Base-by-base conservation (phyloP, 2,113 vertebrate species). In the Ptilorrhoa leucosticta region DNA sequence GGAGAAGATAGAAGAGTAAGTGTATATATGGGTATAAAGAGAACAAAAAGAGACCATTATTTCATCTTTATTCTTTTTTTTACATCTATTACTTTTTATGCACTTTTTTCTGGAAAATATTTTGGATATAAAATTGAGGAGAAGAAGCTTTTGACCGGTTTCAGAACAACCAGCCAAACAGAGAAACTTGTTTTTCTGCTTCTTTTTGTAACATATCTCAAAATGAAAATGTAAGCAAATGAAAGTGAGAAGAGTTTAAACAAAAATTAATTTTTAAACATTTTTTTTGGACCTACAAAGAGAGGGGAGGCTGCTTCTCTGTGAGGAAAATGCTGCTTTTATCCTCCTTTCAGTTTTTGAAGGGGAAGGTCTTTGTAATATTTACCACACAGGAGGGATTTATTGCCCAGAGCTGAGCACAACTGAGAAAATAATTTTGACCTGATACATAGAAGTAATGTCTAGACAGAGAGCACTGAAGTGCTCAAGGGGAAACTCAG, bases 381-480 rank as follows among this genome's bases (percentile, higher is more conserved):
- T 68, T 88, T 95, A 90, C 60, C 71, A 68, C 93, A 60, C 44
- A 60, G 81, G 82, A 80, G 71, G 66, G 66, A 63, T 64, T 97
- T 96, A 78, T 42, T 89, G 88, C 79, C 66, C 79, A 93, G 71
- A 91, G 64, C 68, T 44, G 69, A 94, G 76, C 39, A 75, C 85
- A 92, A 78, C 44, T 50, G 40, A 93, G 90, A 90, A 90, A 93
- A 78, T 77, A 69, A 39, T 94, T 92, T 76, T 94, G 83, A 75
- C 79, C 61, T 92, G 75, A 56, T 93, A 35, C 22, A 35, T 14
- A 71, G 77, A 72, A 75, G 61, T 88, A 57, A 47, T 90, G 93
- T 96, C 96, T 96, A 96, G 96, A 96, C 93, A 92, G 69, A 78
- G 54, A 93, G 53, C 64, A 84, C 37, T 81, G 60, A 94, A 94